Base-by-base conservation (phyloP, 1,140 invertebrate genomes). In the Choristoneura fumiferana region DNA sequence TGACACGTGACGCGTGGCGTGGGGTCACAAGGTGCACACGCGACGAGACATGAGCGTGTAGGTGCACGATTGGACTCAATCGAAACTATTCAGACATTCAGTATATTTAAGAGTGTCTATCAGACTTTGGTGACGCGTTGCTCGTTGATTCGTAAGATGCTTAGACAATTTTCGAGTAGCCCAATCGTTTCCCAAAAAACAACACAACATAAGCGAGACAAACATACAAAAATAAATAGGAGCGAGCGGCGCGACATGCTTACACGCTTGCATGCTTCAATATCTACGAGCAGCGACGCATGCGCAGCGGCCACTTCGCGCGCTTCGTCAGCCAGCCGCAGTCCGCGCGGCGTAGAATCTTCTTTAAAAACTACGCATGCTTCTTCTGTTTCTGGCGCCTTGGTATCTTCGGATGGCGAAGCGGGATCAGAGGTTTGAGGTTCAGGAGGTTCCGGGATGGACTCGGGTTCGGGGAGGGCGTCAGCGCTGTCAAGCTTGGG, bases 181-280 rank as follows among this genome's bases (percentile, higher is more conserved):
- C 39, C 36, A 10, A 62, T 40, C 17, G 33, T 14, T 13, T 54
- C 38, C 29, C 54, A 33, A 18, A 54, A 4, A 29, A 54, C 0
- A 29, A 63, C 57, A 67, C 14, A 38, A 54, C 43, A 60, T 14
- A 80, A 78, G 73, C 75, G 58, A 58, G 59, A 75, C 65, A 65
- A 67, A 72, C 60, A 72, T 52, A 64, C 57, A 40, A 58, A 66
- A 65, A 68, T 55, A 58, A 56, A 60, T 63, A 67, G 58, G 68
- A 68, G 75, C 77, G 69, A 79, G 82, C 81, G 73, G 79, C 84
- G 86, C 84, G 77, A 58, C 89, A 90, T 90, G 89, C 89, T 90
- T 90, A 90, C 89, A 89, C 87, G 87, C 87, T 89, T 89, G 89
- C 87, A 89, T 89, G 89, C 89, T 89, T 87, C 84, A 79, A 87